These are phyloP conservation scores for Deilephila porcellus DNA, from an alignment of 2,888 invertebrate species.

Conservation along the genomic window DNA sequence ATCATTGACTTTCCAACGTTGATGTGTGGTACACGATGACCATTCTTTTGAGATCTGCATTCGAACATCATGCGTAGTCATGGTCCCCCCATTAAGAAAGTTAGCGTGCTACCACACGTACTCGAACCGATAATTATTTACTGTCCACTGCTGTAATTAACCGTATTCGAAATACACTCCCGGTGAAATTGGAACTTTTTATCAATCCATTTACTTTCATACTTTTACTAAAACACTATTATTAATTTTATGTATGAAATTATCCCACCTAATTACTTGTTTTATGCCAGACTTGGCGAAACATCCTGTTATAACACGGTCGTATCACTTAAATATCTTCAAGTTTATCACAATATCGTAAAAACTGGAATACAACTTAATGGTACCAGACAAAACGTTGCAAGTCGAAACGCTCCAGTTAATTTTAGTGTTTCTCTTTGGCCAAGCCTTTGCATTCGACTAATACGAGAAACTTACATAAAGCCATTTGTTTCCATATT, in stretches of 20 bases:
- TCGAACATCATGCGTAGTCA: slow-evolving; percentile 73
- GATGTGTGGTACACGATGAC: slow-evolving; percentile 60
- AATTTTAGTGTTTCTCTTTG: slow-evolving; percentile 17
- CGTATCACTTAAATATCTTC: no score
- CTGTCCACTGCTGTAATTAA: neutral
- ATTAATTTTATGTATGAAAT: neutral
- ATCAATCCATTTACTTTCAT: neutral
- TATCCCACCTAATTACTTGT: neutral
- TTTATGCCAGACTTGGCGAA: neutral
- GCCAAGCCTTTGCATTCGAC: slow-evolving; percentile 2
- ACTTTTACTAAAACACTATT: neutral
- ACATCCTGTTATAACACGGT: no score
- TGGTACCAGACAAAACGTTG: slow-evolving; percentile 9
- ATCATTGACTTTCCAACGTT: slow-evolving; percentile 62
- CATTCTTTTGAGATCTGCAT: slow-evolving; percentile 57
- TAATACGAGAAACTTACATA: neutral
- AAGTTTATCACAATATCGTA: neutral
- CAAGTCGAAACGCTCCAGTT: slow-evolving; percentile 24
- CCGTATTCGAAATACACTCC: neutral
- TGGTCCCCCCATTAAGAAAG: slow-evolving; percentile 62
- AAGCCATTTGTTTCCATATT: neutral
- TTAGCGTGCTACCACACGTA: slow-evolving; percentile 45
- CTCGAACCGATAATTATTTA: slow-evolving; percentile 29
- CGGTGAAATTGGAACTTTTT: slow-evolving; percentile 25
- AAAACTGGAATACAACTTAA: neutral